These are phyloP conservation scores for Dryocosmus kuriphilus DNA, from an alignment of 2,888 invertebrate species.

Conservation along the genomic window DNA sequence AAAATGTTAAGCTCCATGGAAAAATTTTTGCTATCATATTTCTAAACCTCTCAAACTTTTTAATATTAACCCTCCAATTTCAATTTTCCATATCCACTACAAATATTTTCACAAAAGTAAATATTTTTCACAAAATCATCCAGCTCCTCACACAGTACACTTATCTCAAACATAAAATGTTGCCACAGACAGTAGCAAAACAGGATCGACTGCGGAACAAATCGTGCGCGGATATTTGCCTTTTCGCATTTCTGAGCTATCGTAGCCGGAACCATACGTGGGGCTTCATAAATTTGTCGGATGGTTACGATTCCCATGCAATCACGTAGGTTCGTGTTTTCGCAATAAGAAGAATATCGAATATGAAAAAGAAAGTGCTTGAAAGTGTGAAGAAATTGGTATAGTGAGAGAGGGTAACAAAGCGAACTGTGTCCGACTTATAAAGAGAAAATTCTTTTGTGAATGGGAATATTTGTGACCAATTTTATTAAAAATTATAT, in stretches of 20 bases:
- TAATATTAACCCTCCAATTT: background rate
- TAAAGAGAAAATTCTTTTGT: no score
- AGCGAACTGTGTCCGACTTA: no score
- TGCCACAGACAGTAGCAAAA: conserved; percentile 30
- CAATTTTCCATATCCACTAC: background rate
- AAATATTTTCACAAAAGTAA: background rate
- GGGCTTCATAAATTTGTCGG: conserved; percentile 52
- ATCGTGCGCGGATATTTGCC: conserved; percentile 49
- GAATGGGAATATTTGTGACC: no score
- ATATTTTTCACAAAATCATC: conserved; percentile 8
- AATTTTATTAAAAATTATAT: no score
- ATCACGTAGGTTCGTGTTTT: conserved; percentile 47
- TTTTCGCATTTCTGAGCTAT: conserved; percentile 44
- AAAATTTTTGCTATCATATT: background rate
- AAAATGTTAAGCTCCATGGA: background rate
- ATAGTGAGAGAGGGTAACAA: background rate
- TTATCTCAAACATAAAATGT: background rate
- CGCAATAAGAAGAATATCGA: conserved; percentile 35
- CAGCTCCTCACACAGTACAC: background rate
- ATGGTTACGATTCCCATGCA: conserved; percentile 48
- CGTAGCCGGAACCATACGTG: conserved; percentile 43
- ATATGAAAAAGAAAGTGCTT: background rate
- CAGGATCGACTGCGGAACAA: conserved; percentile 42
- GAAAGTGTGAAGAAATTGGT: background rate
- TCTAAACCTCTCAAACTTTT: no score